Evolutionary conservation across 1,140 invertebrate species (phyloP).

Genomic region (Planococcus citri): DNA sequence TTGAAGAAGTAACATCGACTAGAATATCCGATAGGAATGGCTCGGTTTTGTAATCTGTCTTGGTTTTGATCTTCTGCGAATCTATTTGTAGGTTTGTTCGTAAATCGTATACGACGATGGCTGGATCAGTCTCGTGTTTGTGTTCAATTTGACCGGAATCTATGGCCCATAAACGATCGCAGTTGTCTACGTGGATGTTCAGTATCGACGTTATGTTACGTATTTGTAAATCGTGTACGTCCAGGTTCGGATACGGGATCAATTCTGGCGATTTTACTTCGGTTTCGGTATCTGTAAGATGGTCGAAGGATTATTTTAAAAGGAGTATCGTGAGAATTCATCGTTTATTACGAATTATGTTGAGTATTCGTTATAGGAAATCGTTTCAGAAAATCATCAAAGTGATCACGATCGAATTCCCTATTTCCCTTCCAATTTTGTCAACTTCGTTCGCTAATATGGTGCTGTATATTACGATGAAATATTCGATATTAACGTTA

Average conservation of each 20-base stretch:
- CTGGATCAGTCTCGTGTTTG: slow-evolving; percentile 41
- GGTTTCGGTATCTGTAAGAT: not conserved
- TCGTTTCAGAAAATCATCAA: too few species aligned
- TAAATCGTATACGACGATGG: slow-evolving; percentile 56
- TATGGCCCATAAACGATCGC: slow-evolving; percentile 58
- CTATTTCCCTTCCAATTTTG: too few species aligned
- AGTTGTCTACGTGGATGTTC: slow-evolving; percentile 46
- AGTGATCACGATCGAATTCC: too few species aligned
- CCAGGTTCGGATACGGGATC: slow-evolving; percentile 56
- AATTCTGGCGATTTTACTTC: slow-evolving; percentile 43
- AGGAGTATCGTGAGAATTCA: too few species aligned
- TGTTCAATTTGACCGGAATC: slow-evolving; percentile 51
- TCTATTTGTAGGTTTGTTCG: slow-evolving; percentile 49
- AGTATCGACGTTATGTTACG: slow-evolving; percentile 41
- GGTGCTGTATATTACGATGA: too few species aligned
- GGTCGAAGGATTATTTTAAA: too few species aligned
- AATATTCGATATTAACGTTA: too few species aligned
- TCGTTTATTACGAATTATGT: too few species aligned
- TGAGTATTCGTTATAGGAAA: too few species aligned
- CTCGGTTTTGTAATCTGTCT: slow-evolving; percentile 48
- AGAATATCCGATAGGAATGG: slow-evolving; percentile 61
- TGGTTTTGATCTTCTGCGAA: slow-evolving; percentile 45
- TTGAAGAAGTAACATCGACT: slow-evolving; percentile 49
- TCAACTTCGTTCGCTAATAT: too few species aligned
- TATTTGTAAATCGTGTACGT: slow-evolving; percentile 34